These are phyloP conservation scores for Channallabes apus DNA, from an alignment of 2,797 vertebrate species.

Conservation along the genomic window DNA sequence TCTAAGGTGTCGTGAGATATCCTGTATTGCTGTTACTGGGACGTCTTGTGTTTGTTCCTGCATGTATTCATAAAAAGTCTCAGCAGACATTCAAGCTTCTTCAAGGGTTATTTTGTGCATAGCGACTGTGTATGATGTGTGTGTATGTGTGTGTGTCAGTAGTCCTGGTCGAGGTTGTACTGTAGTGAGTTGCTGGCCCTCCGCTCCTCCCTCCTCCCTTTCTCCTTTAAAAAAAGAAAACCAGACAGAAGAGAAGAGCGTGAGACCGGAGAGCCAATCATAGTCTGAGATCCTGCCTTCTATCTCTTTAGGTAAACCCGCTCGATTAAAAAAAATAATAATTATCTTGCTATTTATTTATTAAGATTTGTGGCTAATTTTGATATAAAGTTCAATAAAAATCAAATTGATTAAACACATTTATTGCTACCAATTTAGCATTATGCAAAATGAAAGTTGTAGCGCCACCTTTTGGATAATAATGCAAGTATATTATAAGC, in stretches of 20 bases:
- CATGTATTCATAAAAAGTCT: background rate
- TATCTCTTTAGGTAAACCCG: background rate
- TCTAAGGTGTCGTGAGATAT: background rate
- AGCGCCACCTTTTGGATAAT: too few relatives aligned
- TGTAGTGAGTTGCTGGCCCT: slow-evolving; percentile 75
- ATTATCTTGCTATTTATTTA: too few relatives aligned
- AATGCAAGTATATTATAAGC: background rate
- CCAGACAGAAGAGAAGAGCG: slow-evolving; percentile 85
- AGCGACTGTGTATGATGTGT: slow-evolving; percentile 8
- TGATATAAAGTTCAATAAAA: background rate
- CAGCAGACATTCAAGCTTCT: slow-evolving; percentile 1
- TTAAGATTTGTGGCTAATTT: background rate
- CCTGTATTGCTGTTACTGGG: background rate
- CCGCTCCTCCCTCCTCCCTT: slow-evolving; percentile 85
- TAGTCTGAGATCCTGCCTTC: slow-evolving; percentile 26
- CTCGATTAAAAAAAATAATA: background rate
- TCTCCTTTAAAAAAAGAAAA: slow-evolving; percentile 77
- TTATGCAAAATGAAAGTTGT: background rate
- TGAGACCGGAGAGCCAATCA: slow-evolving; percentile 68
- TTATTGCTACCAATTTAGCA: background rate
- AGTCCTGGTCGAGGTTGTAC: slow-evolving; percentile 79
- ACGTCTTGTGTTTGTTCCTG: background rate
- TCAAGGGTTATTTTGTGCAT: background rate
- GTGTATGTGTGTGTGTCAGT: slow-evolving; percentile 64
- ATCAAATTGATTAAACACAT: background rate